Conservation (phyloP, 2,797 vertebrate species). For the Eremophila alpestris region DNA sequence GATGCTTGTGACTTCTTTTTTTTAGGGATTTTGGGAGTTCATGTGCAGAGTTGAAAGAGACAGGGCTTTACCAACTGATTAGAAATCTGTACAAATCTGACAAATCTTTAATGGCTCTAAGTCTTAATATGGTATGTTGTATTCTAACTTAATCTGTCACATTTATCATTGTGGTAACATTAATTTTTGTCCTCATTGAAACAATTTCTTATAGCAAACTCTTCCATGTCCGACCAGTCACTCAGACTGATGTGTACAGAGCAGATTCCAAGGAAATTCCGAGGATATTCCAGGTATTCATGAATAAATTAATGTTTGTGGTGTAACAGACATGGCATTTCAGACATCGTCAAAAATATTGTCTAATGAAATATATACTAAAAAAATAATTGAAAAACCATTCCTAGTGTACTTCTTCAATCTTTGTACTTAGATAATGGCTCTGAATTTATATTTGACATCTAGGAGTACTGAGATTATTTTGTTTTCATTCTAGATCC, state of each 20-base stretch:
- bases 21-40: not conserved
- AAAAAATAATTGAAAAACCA: not conserved
- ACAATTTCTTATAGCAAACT: conserved; percentile 84
- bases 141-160: not conserved
- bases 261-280: conserved; percentile 95
- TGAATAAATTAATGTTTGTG: not conserved
- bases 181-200: conserved; percentile 47
- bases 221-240: conserved; percentile 95
- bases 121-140: not conserved
- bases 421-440: not conserved
- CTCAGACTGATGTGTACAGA: conserved; percentile 96
- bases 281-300: conserved; percentile 95
- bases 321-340: not conserved
- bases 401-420: not conserved
- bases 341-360: not conserved
- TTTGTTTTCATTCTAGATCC: conserved; percentile 79
- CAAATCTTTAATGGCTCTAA: not conserved
- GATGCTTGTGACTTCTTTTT: not conserved
- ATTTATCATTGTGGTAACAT: not conserved
- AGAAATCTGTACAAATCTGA: not conserved
- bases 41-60: not conserved
- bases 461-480: not conserved
- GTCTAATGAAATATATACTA: not conserved
- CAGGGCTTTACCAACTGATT: not conserved
- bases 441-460: not conserved